Evolutionary conservation across 2,113 vertebrate genomes (phyloP).

Genomic region (Hylia prasina): DNA sequence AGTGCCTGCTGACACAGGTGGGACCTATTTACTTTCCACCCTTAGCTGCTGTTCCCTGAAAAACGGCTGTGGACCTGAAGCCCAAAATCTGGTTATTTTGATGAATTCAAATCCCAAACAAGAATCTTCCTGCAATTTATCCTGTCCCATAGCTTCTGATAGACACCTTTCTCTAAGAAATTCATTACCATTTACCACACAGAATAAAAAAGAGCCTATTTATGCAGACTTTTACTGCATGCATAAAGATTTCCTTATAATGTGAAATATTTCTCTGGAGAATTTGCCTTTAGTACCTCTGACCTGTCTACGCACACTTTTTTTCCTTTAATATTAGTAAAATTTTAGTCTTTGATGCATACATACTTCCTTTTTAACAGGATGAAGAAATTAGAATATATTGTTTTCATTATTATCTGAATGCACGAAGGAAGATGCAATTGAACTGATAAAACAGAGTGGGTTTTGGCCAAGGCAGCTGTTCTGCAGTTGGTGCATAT

Average conservation of each 20-base stretch:
- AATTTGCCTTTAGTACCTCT: not conserved
- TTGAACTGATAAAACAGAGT: not conserved
- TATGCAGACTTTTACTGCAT: not conserved
- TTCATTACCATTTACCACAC: not conserved
- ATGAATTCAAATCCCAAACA: not conserved
- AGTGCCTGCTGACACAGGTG: not conserved
- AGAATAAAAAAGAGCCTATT: not conserved
- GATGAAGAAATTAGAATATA: not conserved
- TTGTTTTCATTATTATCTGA: not conserved
- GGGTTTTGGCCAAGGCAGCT: not conserved
- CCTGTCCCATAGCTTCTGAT: not conserved
- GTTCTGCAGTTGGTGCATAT: not conserved
- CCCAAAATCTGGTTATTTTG: not conserved
- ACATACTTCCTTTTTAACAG: not conserved
- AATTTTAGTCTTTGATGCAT: not conserved
- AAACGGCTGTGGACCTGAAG: not conserved
- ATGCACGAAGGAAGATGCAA: not conserved
- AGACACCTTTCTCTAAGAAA: not conserved
- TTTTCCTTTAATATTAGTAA: not conserved
- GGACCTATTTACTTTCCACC: not conserved
- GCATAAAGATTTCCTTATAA: not conserved
- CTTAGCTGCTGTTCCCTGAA: not conserved
- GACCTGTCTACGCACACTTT: not conserved
- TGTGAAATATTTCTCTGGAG: not conserved
- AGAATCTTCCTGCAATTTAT: not conserved